Evolutionary conservation across 2,888 invertebrate species (phyloP).

Genomic region (Listrodromus nycthemerus): DNA sequence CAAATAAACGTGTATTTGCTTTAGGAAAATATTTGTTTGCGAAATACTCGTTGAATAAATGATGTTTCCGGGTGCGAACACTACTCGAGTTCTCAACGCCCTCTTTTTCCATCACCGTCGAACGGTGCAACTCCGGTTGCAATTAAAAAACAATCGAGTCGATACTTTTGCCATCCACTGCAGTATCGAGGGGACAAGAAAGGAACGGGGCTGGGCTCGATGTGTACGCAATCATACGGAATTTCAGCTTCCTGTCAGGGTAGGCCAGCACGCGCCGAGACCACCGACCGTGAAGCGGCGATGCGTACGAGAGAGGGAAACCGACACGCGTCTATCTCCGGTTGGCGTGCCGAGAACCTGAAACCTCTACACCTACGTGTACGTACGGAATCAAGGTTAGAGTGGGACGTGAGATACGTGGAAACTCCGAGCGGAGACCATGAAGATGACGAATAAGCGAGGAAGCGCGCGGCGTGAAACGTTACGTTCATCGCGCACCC

Average conservation of each 20-base stretch:
- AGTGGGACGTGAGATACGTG: slow-evolving; percentile 6
- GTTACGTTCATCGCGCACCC: slow-evolving; percentile 1
- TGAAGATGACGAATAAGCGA: slow-evolving; percentile 24
- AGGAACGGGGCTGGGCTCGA: slow-evolving; percentile 33
- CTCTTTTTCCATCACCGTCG: background rate
- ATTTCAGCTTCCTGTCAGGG: slow-evolving; percentile 59
- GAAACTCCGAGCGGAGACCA: slow-evolving; percentile 15
- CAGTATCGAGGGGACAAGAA: slow-evolving; percentile 48
- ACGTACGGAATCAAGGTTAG: slow-evolving; percentile 14
- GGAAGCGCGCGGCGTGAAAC: slow-evolving; percentile 24
- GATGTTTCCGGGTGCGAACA: too few species aligned
- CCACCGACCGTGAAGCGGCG: slow-evolving; percentile 37
- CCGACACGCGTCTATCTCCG: slow-evolving; percentile 33
- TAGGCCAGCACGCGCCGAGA: slow-evolving; percentile 55
- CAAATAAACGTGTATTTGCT: too few species aligned
- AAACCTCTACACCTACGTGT: slow-evolving; percentile 28
- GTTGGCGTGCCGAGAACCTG: slow-evolving; percentile 41
- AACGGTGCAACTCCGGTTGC: slow-evolving; percentile 46
- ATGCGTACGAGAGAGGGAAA: slow-evolving; percentile 34
- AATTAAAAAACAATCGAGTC: slow-evolving; percentile 54
- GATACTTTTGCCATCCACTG: slow-evolving; percentile 44
- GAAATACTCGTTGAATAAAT: too few species aligned
- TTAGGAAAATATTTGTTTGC: too few species aligned
- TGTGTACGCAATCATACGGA: slow-evolving; percentile 45
- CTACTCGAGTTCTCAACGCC: too few species aligned